Evolutionary conservation across 2,888 invertebrate species (phyloP).

Genomic region (Odontomyia ornata): DNA sequence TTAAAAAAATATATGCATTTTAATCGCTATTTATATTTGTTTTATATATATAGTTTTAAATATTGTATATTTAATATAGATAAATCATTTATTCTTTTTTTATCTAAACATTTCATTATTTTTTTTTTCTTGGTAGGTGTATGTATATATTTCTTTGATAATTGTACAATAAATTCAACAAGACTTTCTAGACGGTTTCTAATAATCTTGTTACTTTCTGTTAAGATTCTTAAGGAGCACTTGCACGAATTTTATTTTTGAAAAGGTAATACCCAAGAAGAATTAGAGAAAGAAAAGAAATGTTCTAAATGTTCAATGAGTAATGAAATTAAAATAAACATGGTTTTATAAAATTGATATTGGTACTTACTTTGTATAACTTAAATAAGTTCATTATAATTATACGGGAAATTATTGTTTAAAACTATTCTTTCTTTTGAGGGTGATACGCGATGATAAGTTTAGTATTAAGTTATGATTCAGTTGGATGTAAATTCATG

Average conservation of each 20-base stretch:
- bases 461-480: no score
- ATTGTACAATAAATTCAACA: not conserved
- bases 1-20: conserved; percentile 20
- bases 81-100: not conserved
- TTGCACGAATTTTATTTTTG: conserved; percentile 4
- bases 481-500: no score
- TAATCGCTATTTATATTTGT: not conserved
- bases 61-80: not conserved
- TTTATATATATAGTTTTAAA: conserved; percentile 15
- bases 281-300: no score
- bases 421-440: no score
- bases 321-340: no score
- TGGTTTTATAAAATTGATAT: no score
- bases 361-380: no score
- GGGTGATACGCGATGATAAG: no score
- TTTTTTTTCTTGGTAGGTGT: not conserved
- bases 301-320: no score
- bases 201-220: not conserved
- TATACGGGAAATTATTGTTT: no score
- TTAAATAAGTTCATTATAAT: no score
- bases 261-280: no score
- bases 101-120: not conserved
- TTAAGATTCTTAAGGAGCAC: conserved; percentile 22
- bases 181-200: not conserved
- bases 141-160: not conserved